Evolutionary conservation across 1,140 invertebrate genomes (phyloP).

Genomic region (Schlechtendalia chinensis): DNA sequence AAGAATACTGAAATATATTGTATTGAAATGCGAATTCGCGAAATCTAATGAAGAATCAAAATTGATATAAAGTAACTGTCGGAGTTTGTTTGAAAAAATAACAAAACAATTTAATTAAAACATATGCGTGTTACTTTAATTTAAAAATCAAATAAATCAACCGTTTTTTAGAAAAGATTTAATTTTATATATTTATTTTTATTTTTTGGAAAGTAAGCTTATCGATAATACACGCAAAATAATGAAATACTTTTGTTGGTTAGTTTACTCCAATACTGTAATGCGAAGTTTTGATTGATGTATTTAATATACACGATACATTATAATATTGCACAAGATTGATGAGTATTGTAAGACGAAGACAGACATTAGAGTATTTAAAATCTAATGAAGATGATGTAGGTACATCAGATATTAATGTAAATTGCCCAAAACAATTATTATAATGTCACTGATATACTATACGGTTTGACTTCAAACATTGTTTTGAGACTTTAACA

Average conservation of each 20-base stretch:
- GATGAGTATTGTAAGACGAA: not conserved
- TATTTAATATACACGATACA: not conserved
- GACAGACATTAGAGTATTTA: no score
- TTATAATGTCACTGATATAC: no score
- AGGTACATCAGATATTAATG: no score
- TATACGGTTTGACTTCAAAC: no score
- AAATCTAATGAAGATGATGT: no score
- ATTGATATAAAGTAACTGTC: not conserved
- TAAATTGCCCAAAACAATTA: no score
- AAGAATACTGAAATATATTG: not conserved
- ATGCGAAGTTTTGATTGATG: not conserved
- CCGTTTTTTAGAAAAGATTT: not conserved
- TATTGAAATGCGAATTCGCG: not conserved
- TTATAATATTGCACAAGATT: not conserved
- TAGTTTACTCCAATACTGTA: not conserved
- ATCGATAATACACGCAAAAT: no score
- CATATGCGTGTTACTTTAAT: not conserved
- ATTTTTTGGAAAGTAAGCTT: not conserved
- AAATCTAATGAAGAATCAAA: not conserved
- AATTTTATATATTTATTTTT: not conserved
- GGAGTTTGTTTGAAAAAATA: not conserved
- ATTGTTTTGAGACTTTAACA: no score
- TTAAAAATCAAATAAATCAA: not conserved
- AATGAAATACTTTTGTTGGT: not conserved
- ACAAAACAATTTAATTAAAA: not conserved